Percentiles rank a stretch among this genome's conserved stretches.
Conservation (phyloP, 1,140 invertebrate genomes). For the Venustaconcha ellipsiformis region DNA sequence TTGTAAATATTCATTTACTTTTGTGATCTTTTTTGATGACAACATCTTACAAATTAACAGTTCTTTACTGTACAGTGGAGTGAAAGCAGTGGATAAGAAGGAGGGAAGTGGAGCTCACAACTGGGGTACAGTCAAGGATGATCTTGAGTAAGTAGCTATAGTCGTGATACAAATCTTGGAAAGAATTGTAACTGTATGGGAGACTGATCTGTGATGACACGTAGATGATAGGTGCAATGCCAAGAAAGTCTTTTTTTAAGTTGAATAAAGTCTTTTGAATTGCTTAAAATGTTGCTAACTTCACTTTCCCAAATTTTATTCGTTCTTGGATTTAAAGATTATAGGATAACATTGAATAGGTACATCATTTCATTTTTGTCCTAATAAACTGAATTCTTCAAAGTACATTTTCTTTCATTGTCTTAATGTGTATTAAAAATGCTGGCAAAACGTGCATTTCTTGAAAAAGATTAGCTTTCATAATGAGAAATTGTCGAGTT, state of each 20-base stretch:
- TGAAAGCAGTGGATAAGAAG: constrained; percentile 93
- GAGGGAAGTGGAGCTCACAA: constrained; percentile 95
- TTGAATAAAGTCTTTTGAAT: not conserved
- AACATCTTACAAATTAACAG: not conserved
- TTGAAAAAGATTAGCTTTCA: too few species aligned
- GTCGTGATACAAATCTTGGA: constrained; percentile 4
- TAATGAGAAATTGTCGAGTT: too few species aligned
- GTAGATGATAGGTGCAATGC: not conserved
- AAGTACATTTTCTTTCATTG: too few species aligned
- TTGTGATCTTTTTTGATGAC: not conserved
- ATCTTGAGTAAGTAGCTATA: constrained; percentile 71
- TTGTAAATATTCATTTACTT: not conserved
- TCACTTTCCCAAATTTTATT: not conserved
- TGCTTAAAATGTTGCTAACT: not conserved
- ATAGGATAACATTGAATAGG: too few species aligned
- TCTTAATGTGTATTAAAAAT: too few species aligned
- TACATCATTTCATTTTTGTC: too few species aligned
- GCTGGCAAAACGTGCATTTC: too few species aligned
- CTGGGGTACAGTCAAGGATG: constrained; percentile 94
- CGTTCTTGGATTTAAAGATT: too few species aligned
- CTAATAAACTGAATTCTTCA: too few species aligned
- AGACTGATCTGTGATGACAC: not conserved
- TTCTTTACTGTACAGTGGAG: constrained; percentile 75
- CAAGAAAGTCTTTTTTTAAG: too few species aligned
- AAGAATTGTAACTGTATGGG: not conserved